Evolutionary conservation across 1,140 invertebrate genomes (phyloP).

Genomic region (Tyrophagus putrescentiae): DNA sequence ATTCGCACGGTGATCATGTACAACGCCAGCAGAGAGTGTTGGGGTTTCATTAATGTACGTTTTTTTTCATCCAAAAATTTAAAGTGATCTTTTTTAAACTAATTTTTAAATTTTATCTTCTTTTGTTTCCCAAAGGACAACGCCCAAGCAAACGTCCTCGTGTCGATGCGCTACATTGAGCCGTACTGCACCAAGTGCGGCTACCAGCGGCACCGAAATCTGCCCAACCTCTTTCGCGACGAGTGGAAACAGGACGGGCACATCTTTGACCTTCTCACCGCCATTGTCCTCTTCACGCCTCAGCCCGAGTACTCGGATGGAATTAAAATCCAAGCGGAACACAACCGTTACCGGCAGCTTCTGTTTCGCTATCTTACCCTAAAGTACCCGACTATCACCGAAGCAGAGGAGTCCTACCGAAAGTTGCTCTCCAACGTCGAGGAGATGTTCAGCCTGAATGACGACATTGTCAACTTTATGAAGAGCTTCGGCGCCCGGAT

Average conservation of each 20-base stretch:
- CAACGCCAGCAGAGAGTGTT: constrained; percentile 61
- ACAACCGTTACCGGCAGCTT: constrained; percentile 78
- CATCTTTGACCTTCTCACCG: constrained; percentile 45
- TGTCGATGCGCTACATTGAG: constrained; percentile 70
- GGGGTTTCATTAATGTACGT: constrained; percentile 34
- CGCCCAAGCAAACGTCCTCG: neutral
- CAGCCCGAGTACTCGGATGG: constrained; percentile 41
- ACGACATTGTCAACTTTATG: no score
- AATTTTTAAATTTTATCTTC: no score
- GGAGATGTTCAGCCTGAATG: constrained; percentile 43
- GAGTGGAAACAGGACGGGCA: constrained; percentile 65
- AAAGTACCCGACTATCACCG: constrained; percentile 49
- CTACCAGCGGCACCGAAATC: constrained; percentile 63
- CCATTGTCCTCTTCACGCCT: constrained; percentile 73
- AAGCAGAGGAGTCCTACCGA: constrained; percentile 65
- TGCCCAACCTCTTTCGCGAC: constrained; percentile 60
- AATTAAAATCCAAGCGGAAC: constrained; percentile 44
- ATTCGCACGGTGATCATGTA: constrained; percentile 71
- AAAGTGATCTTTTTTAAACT: neutral
- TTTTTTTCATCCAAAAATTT: neutral
- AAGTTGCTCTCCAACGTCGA: constrained; percentile 72
- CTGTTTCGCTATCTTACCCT: constrained; percentile 68
- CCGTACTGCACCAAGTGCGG: constrained; percentile 60
- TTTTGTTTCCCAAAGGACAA: neutral
- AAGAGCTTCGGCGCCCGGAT: no score